Conservation (phyloP, 2,797 vertebrate species). For the Myiothlypis chrysogaster region DNA sequence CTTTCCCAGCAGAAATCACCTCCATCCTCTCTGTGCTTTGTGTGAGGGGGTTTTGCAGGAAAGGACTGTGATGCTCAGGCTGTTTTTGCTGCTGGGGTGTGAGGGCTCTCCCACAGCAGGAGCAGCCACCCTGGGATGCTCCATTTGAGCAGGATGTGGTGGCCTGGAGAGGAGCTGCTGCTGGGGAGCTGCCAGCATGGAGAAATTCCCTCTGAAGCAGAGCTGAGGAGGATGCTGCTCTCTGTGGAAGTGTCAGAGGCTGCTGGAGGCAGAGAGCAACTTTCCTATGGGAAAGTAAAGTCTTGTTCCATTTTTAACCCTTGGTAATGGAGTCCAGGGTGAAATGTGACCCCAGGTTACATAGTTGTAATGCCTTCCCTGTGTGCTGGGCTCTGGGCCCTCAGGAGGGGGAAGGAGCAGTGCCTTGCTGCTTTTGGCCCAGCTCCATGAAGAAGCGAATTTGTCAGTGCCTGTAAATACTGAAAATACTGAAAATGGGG, state of each 20-base stretch:
- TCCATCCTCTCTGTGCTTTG: fast-evolving
- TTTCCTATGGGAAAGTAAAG: conserved; percentile 76
- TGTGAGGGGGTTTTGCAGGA: fast-evolving
- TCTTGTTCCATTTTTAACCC: conserved; percentile 74
- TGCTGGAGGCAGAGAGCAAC: conserved; percentile 22
- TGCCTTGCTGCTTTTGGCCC: conserved; percentile 64
- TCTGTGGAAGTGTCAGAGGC: conserved; percentile 19
- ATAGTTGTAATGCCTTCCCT: conserved; percentile 67
- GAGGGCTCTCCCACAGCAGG: background rate
- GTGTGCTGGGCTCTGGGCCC: conserved; percentile 27
- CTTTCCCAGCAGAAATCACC: background rate
- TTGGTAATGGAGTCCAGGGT: conserved; percentile 72
- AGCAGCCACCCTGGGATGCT: background rate
- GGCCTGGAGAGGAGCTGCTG: background rate
- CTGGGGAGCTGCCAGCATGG: background rate
- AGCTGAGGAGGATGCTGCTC: conserved; percentile 14
- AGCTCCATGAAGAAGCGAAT: background rate
- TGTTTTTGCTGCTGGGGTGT: background rate
- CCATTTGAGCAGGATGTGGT: background rate
- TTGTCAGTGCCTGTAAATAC: conserved; percentile 39
- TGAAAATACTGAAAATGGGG: background rate
- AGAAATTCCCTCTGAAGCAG: background rate
- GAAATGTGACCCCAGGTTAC: conserved; percentile 71
- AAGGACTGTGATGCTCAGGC: background rate
- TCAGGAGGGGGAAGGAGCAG: conserved; percentile 36